These are phyloP conservation scores for Nomada fabriciana DNA, from an alignment of 2,888 invertebrate genomes.

Conservation along the genomic window DNA sequence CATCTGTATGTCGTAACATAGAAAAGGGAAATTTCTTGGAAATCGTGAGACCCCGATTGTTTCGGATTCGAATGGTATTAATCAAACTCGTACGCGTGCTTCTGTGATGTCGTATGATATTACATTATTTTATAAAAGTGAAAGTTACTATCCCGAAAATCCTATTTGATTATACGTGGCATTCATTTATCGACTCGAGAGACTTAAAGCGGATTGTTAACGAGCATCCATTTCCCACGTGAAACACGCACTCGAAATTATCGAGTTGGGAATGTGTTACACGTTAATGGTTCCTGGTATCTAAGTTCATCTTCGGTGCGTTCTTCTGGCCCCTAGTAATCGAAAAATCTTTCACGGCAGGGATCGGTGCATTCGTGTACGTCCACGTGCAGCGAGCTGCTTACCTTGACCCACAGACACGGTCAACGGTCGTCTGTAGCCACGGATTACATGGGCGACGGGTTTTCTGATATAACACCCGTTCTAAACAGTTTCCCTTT, in stretches of 20 bases:
- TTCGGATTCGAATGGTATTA: no score
- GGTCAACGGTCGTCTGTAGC: constrained; percentile 68
- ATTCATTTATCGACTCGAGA: background rate
- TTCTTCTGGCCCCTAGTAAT: background rate
- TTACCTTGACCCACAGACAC: constrained; percentile 81
- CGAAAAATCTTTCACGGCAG: constrained; percentile 3
- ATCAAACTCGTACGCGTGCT: background rate
- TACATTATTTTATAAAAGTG: background rate
- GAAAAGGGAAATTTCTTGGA: background rate
- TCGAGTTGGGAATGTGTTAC: background rate
- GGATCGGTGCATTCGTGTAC: constrained; percentile 53
- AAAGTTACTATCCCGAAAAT: background rate
- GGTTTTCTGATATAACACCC: constrained; percentile 69
- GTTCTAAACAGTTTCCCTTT: constrained; percentile 35
- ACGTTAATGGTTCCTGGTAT: constrained; percentile 1
- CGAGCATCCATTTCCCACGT: background rate
- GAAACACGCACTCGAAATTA: no score
- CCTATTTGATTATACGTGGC: background rate
- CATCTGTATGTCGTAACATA: no score
- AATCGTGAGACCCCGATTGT: no score
- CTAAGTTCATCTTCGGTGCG: background rate
- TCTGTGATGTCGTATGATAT: background rate
- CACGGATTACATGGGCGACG: constrained; percentile 71
- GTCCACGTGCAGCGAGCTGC: constrained; percentile 69
- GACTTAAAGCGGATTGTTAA: background rate